Base-by-base conservation (phyloP, 1,140 invertebrate species). In the Ooceraea biroi region DNA sequence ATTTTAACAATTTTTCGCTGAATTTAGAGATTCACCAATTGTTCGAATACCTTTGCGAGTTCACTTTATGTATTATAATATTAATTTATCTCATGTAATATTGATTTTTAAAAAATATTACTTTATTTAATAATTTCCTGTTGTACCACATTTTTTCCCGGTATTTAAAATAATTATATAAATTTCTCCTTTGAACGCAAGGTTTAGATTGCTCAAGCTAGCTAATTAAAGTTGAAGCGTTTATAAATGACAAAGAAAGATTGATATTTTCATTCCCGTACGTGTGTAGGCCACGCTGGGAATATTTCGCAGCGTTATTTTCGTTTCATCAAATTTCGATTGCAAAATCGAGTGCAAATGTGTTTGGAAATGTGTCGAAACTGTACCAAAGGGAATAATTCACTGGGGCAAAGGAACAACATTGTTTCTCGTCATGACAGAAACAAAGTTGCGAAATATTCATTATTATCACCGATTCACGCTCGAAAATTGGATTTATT, bases 301-400 rank as follows among this genome's bases (percentile, higher is more conserved):
- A 10, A 78, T 55, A 69, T n/a, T 27, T 46, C 22, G 25, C 17
- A 30, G 17, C 27, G 14, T 41, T 58, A 71, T 71, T 71, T 80
- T 69, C 22, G 1, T 69, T 69, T 44, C 36, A 71, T 69, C 30
- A 71, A 71, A 80, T 71, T 57, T 71, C 22, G 65, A 71, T 80
- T 80, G 48, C 27, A 68, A 57, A 10, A 0, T 25, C 30, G 7
- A 48, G 7, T 25, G 30, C n/a, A 5, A 50, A 10, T 0, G 1
- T 69, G 36, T 19, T 44, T 44, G 65, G 14, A 41, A 55, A 55
- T 12, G 30, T n/a, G n/a, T 44, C 41, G 25, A 19, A 44, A 60
- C 12, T 30, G 65, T 50, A 3, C 19, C 22, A 7, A 17, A 19
- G 12, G 1, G 19, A 69, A 71, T 71, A 80, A 80, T 71, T 25